Conservation (phyloP, 2,888 invertebrate species). For the Cartodere bifasciata region DNA sequence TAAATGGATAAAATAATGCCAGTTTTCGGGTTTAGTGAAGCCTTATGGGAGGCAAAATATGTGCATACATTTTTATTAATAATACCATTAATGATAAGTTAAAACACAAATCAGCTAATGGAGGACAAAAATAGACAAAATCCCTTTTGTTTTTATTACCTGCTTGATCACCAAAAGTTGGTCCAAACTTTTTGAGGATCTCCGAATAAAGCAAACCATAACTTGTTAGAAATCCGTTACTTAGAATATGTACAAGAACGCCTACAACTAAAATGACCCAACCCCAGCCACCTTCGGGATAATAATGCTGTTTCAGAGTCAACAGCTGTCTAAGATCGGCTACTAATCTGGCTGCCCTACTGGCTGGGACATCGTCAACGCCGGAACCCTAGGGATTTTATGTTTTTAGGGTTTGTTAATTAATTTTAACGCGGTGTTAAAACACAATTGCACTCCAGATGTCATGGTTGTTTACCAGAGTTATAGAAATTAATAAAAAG, state of each 20-base stretch:
- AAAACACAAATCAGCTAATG: no score
- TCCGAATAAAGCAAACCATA: conserved; percentile 38
- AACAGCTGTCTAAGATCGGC: conserved; percentile 46
- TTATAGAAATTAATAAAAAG: no score
- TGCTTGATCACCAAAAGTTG: conserved; percentile 48
- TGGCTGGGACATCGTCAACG: conserved; percentile 37
- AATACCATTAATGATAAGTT: no score
- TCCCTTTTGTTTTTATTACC: conserved; percentile 34
- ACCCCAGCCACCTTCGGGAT: conserved; percentile 82
- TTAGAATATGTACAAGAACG: conserved; percentile 58
- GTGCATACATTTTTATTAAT: no score
- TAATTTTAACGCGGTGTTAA: conserved; percentile 1
- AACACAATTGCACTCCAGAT: no score
- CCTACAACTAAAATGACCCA: conserved; percentile 67
- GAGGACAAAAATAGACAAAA: no score
- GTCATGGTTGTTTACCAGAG: no score
- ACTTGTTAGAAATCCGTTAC: conserved; percentile 63
- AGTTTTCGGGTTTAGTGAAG: no score
- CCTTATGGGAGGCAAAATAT: no score
- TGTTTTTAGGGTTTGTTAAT: not conserved
- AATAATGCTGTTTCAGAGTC: conserved; percentile 67
- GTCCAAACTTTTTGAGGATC: conserved; percentile 37
- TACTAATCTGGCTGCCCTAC: conserved; percentile 39
- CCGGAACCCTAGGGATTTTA: conserved; percentile 25
- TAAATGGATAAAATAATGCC: no score